Conservation (phyloP, 2,113 vertebrate species). For the Hippocampus guttulatus region DNA sequence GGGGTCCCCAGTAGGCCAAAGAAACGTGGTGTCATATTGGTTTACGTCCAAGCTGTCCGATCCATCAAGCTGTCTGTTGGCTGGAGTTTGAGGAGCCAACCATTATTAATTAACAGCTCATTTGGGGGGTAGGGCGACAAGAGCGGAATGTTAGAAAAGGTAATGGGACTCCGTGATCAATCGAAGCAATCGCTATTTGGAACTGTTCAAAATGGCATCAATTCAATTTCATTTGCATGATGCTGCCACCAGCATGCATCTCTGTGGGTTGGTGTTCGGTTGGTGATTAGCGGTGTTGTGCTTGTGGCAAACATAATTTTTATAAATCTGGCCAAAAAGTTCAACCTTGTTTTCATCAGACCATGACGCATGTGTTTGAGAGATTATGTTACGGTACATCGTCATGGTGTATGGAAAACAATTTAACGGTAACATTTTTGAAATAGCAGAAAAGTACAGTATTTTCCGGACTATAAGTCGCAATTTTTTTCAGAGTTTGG, state of each 20-base stretch:
- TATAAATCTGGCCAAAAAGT: too few species aligned
- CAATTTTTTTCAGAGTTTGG: too few species aligned
- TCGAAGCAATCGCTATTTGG: constrained; percentile 44
- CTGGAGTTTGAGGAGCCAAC: constrained; percentile 68
- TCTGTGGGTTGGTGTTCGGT: background rate
- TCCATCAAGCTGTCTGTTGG: constrained; percentile 76
- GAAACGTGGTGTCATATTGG: constrained; percentile 38
- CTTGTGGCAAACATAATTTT: too few species aligned
- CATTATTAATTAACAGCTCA: constrained; percentile 79
- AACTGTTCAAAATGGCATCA: too few species aligned
- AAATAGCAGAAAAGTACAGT: too few species aligned
- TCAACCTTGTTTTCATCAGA: too few species aligned
- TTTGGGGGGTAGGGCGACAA: constrained; percentile 35
- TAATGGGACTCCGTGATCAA: constrained; percentile 51
- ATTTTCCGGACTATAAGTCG: too few species aligned
- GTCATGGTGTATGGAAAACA: too few species aligned
- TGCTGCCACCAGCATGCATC: too few species aligned
- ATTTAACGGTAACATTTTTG: too few species aligned
- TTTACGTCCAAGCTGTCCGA: constrained; percentile 67
- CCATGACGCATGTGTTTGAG: background rate
- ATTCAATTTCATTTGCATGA: too few species aligned
- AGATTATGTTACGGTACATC: background rate
- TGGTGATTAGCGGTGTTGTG: background rate
- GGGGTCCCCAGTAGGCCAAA: constrained; percentile 37
- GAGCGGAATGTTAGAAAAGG: constrained; percentile 34